These are phyloP conservation scores for Falco novaeseelandiae DNA, from an alignment of 2,797 vertebrate genomes.

Conservation along the genomic window DNA sequence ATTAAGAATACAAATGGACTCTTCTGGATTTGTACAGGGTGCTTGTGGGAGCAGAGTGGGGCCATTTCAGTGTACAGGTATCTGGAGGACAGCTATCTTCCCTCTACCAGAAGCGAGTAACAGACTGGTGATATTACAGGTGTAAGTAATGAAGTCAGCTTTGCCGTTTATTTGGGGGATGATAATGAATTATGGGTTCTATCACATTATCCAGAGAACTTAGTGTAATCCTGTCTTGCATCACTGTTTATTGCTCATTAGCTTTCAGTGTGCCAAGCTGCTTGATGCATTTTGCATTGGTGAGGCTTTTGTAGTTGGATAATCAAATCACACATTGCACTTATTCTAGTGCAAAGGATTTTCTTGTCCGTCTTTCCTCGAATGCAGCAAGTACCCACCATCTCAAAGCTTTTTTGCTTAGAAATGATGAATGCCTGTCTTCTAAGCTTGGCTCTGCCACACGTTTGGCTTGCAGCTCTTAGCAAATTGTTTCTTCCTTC, in stretches of 20 bases:
- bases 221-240: neutral
- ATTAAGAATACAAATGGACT: neutral
- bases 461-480: neutral
- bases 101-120: neutral
- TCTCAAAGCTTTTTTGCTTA: neutral
- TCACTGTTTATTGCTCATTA: neutral
- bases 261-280: neutral
- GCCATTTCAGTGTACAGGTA: neutral
- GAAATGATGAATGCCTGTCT: neutral
- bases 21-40: neutral
- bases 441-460: neutral
- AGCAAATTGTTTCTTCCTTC: neutral
- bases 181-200: neutral
- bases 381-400: neutral
- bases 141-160: neutral
- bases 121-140: neutral
- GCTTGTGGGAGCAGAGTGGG: neutral
- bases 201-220: neutral
- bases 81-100: neutral
- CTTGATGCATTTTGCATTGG: neutral
- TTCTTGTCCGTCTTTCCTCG: neutral
- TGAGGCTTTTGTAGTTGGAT: neutral
- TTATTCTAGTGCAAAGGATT: neutral
- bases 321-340: neutral
- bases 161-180: neutral